Percentiles rank a stretch among this genome's conserved stretches.
phyloP scores from a whole-genome alignment of 2,888 invertebrate genomes.

The Eilema sororculum region DNA sequence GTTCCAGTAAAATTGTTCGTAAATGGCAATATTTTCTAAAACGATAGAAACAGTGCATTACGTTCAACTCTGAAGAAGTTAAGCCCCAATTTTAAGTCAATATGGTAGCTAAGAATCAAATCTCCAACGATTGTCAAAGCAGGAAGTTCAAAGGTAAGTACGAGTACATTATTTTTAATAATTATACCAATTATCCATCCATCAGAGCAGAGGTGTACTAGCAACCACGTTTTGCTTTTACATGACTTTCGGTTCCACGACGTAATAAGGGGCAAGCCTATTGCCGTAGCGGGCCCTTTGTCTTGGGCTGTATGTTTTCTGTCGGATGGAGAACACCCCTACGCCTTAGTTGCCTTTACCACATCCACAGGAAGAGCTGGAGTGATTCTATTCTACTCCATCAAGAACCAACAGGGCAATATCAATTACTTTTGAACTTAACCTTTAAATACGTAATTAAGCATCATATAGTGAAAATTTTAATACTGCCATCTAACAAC shows the following conservation, averaged over 20 bases:
- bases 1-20: background rate
- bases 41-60: background rate
- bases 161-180: background rate
- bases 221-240: too few species aligned
- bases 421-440: too few species aligned
- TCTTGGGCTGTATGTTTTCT: too few species aligned
- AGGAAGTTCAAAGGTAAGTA: conserved; percentile 9
- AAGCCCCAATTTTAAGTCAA: background rate
- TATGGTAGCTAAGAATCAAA: conserved; percentile 3
- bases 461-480: background rate
- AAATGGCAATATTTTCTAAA: background rate
- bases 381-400: too few species aligned
- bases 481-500: background rate
- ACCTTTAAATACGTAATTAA: background rate
- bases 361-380: too few species aligned
- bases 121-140: background rate
- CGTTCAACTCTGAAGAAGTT: background rate
- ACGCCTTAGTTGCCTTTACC: too few species aligned
- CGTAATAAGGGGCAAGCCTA: too few species aligned
- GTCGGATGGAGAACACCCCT: too few species aligned
- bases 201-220: too few species aligned
- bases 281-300: too few species aligned
- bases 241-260: too few species aligned
- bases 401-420: too few species aligned
- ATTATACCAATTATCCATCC: background rate